Evolutionary conservation across 2,888 invertebrate species (phyloP).

Genomic region (Mimachlamys varia): DNA sequence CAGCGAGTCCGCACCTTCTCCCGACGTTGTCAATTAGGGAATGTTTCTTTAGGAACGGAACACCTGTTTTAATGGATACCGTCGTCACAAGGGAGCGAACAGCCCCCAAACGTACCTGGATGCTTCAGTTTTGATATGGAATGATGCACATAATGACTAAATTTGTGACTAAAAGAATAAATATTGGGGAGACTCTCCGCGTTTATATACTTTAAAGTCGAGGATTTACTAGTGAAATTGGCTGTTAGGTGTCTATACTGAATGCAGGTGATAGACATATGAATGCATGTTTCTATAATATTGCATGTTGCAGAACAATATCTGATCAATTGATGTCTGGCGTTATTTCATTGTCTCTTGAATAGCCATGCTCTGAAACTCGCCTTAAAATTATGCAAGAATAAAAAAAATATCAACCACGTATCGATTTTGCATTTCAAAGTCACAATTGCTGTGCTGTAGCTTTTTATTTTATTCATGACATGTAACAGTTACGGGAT

Average conservation of each 20-base stretch:
- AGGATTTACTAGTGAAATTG: neutral
- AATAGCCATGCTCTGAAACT: neutral
- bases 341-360: neutral
- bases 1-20: neutral
- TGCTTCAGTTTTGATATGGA: neutral
- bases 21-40: neutral
- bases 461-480: neutral
- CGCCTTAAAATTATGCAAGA: neutral
- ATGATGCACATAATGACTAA: neutral
- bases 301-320: neutral
- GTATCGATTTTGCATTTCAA: neutral
- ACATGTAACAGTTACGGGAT: neutral
- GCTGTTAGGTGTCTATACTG: neutral
- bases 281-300: neutral
- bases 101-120: neutral
- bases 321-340: neutral
- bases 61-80: constrained; percentile 22
- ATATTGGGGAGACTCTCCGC: neutral
- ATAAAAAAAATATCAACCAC: neutral
- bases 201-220: neutral
- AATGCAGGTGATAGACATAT: neutral
- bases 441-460: neutral
- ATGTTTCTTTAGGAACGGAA: neutral
- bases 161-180: neutral
- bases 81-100: neutral